phyloP scores from a whole-genome alignment of 2,888 invertebrate genomes.

The Lepas anatifera region DNA sequence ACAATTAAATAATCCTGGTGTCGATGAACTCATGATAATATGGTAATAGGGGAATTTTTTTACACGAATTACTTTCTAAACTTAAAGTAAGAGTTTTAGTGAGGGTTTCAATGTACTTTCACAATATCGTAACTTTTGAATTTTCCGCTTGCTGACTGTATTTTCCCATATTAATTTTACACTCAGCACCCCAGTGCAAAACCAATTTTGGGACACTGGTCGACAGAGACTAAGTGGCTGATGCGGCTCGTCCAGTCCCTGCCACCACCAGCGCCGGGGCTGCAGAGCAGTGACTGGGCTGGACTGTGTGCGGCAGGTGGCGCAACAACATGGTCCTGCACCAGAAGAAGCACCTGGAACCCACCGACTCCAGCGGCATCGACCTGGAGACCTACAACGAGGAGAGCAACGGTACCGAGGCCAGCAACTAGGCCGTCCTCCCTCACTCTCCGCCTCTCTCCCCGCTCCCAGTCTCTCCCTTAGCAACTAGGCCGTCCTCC shows the following conservation, averaged over 20 bases:
- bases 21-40: too few species aligned
- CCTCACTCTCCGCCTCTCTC: too few species aligned
- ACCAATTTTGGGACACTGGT: too few species aligned
- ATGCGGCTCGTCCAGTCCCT: background rate
- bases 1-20: too few species aligned
- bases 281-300: background rate
- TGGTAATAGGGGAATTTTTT: background rate
- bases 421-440: background rate
- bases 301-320: background rate
- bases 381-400: background rate
- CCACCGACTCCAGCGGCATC: background rate
- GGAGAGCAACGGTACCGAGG: background rate
- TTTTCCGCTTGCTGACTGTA: too few species aligned
- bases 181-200: too few species aligned
- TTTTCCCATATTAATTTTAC: too few species aligned
- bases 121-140: too few species aligned
- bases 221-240: background rate
- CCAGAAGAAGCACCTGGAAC: constrained; percentile 9
- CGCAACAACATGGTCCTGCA: constrained; percentile 11
- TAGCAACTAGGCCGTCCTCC: too few species aligned
- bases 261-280: background rate
- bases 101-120: too few species aligned
- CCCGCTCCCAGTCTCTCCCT: too few species aligned
- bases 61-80: background rate
- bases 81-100: too few species aligned